These are phyloP conservation scores for Sebastiscus albofasciatus DNA, from an alignment of 2,797 vertebrate species.

Conservation along the genomic window DNA sequence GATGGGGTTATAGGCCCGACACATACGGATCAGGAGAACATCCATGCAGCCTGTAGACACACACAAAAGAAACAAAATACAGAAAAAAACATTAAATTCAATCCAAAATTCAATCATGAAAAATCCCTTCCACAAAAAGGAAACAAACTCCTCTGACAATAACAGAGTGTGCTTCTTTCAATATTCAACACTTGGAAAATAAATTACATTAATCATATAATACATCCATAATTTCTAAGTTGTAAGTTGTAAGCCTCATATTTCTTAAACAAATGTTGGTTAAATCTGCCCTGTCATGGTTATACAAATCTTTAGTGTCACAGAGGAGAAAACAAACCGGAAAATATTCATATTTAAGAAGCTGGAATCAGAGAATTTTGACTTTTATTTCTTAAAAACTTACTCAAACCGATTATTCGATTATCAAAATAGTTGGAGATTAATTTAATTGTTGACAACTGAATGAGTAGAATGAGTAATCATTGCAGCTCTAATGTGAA, in stretches of 20 bases:
- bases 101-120: background rate
- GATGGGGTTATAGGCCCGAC: conserved; percentile 89
- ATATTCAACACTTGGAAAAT: background rate
- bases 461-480: too few relatives aligned
- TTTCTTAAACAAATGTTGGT: background rate
- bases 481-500: background rate
- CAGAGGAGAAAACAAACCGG: too few relatives aligned
- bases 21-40: conserved; percentile 92
- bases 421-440: too few relatives aligned
- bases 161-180: background rate
- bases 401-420: too few relatives aligned
- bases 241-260: background rate
- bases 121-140: background rate
- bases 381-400: too few relatives aligned
- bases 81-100: background rate
- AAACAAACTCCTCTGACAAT: background rate
- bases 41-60: conserved; percentile 88
- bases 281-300: background rate
- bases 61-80: background rate
- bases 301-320: background rate
- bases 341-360: too few relatives aligned
- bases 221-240: too few relatives aligned
- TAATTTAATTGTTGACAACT: too few relatives aligned
- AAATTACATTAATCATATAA: too few relatives aligned
- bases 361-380: too few relatives aligned